Base-by-base conservation (phyloP, 2,888 invertebrate species). In the Keiferia lycopersicella region DNA sequence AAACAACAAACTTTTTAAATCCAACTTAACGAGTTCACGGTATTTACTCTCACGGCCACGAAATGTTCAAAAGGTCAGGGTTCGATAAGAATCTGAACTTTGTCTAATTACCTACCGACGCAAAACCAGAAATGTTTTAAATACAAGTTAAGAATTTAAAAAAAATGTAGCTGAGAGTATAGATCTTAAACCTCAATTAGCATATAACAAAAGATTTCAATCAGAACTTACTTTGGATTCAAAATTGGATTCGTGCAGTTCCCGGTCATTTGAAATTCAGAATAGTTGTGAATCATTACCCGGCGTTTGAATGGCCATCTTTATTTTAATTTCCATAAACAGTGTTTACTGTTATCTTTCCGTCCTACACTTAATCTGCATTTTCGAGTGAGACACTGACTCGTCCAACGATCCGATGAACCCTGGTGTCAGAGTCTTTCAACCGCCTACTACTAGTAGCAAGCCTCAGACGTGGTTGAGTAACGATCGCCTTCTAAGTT, bases 51-150 rank as follows among this genome's bases (percentile, higher is more conserved):
- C 26, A 20, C 26, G 26, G 53, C 26, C 53, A 26, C 53, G 14
- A 53, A 26, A 53, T 53, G 57, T 56, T 56, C 20, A n/a, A 34
- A 57, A 57, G 57, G 57, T 57, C 57, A 57, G 38, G 34, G 57
- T 38, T 10, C 30, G 57, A 34, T 57, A 57, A 30, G 58, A 34
- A 38, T 58, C 58, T 0, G 14, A 14, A 10, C 50, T 12, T 6
- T 51, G 20, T 51, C 51, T 20, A 22, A 22, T 22, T 20, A 26
- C 26, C 26, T 26, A 22, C 51, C 51, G 3, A 16, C 22, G 41
- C 41, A 41, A 41, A 1, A 45, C n/a, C 45, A 45, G 45, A 45
- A 41, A 41, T 3, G n/a, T 45, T 45, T 45, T n/a, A 6, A 45
- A 45, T 16, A 16, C 26, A 26, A 26, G 6, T 26, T 26, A 26